Evolutionary conservation across 1,140 invertebrate genomes (phyloP).

Genomic region (Drosophila ercepeae): DNA sequence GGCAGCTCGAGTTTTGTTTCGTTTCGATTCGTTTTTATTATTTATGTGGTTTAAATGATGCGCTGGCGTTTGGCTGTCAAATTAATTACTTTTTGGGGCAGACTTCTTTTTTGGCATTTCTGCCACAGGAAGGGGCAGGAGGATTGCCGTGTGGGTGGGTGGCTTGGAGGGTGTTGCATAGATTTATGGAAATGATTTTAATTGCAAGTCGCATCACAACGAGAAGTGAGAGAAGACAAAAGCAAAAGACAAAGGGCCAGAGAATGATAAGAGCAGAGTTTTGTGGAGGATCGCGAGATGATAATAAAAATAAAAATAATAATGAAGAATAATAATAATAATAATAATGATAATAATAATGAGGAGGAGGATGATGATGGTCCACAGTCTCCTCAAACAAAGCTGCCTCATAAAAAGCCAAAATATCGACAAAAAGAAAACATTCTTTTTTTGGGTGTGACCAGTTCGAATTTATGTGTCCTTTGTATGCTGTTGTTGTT

Average conservation of each 20-base stretch:
- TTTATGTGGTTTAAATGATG: conserved; percentile 74
- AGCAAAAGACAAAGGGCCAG: conserved; percentile 53
- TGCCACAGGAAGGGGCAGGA: not conserved
- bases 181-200: conserved; percentile 70
- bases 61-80: conserved; percentile 69
- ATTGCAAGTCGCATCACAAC: conserved; percentile 50
- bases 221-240: conserved; percentile 42
- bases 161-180: conserved; percentile 35
- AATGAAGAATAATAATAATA: not conserved
- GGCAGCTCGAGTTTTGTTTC: conserved; percentile 9
- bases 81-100: conserved; percentile 56
- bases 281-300: conserved; percentile 14
- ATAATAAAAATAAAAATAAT: conserved; percentile 11
- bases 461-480: conserved; percentile 49
- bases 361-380: not conserved
- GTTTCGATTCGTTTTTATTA: conserved; percentile 45
- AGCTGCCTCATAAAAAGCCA: conserved; percentile 60
- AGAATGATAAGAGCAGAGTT: conserved; percentile 21
- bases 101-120: conserved; percentile 16
- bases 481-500: conserved; percentile 33
- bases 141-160: not conserved
- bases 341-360: not conserved
- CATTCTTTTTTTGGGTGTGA: conserved; percentile 10
- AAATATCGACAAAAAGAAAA: conserved; percentile 43
- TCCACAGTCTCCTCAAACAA: conserved; percentile 16